Conservation (phyloP, 2,113 vertebrate genomes). For the Haemorhous mexicanus region DNA sequence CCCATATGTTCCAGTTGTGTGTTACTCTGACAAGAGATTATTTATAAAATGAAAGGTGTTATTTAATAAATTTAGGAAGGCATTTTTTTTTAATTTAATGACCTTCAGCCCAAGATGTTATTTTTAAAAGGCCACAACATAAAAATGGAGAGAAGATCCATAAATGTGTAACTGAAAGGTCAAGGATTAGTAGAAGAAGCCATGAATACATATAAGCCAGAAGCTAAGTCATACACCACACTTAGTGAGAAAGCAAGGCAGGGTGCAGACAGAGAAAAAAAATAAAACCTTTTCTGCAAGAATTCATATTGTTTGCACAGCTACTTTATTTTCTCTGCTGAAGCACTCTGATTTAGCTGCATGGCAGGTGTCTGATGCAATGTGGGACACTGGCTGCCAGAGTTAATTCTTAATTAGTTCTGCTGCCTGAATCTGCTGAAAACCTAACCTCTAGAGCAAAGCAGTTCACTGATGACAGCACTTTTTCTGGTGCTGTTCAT, state of each 20-base stretch:
- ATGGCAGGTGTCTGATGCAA: not conserved
- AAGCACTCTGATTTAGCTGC: not conserved
- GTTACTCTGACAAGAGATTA: not conserved
- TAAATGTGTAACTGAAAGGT: not conserved
- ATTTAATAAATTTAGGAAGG: not conserved
- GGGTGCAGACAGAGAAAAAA: not conserved
- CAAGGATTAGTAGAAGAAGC: not conserved
- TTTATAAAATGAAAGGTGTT: not conserved
- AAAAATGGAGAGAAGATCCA: not conserved
- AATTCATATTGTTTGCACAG: not conserved
- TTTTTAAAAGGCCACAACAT: not conserved
- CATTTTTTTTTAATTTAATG: not conserved
- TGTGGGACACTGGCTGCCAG: not conserved
- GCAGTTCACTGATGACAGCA: slow-evolving; percentile 36
- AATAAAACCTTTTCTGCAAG: not conserved
- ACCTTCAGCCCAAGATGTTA: not conserved
- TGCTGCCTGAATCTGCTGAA: slow-evolving; percentile 30
- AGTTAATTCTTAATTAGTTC: slow-evolving; percentile 62
- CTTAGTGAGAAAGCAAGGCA: not conserved
- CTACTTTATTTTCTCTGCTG: not conserved
- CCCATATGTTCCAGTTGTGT: fast-evolving
- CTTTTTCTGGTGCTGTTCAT: slow-evolving; percentile 14
- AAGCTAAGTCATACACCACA: not conserved
- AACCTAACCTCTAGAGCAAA: slow-evolving; percentile 33
- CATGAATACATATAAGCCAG: fast-evolving